Base-by-base conservation (phyloP, 2,113 vertebrate genomes). In the Leptodactylus fuscus region DNA sequence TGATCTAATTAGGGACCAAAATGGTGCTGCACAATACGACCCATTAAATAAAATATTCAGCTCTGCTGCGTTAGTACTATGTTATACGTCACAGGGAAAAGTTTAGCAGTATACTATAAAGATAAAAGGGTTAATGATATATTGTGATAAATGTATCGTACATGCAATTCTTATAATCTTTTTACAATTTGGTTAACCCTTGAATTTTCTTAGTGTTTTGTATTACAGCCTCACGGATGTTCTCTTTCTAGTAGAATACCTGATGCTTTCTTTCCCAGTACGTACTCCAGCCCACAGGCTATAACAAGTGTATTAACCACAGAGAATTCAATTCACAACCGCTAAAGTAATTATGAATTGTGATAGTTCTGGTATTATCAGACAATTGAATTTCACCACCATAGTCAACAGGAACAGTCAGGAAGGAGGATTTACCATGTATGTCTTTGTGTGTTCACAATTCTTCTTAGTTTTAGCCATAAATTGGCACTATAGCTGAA, bases 291-390 rank as follows among this genome's bases (percentile, higher is more conserved):
- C 75, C 75, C 51, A 78, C 49, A 55, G 75, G 75, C 75, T 78
- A 53, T n/a, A n/a, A 78, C 75, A 53, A 78, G 48, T 78, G 22
- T 36, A 78, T 78, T 78, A 78, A 55, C 75, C 46, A 55, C 49
- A 55, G 75, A 55, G 75, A 78, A 78, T 78, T 78, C 29, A 78
- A 78, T 78, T 78, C 49, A 36, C 75, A 78, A 53, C 75, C 49
- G 16, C 75, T 78, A 55, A 78, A 78, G 48, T 78, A 58, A 78
- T 78, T 78, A 78, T 53, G 34, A 20, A 76, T 49, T 49, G 24
- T 27, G 73, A 76, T 78, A 78, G 29, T 49, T 36, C 48, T n/a
- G 49, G 75, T 55, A 78, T 78, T 55, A 78, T 78, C 75, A 78
- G 49, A 55, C 49, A 78, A 78, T 55, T 55, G 29, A 55, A 58